Evolutionary conservation across 2,888 invertebrate genomes (phyloP), one percentile per base, ranked within the genome.

Genomic region (Drosophila phalerata): DNA sequence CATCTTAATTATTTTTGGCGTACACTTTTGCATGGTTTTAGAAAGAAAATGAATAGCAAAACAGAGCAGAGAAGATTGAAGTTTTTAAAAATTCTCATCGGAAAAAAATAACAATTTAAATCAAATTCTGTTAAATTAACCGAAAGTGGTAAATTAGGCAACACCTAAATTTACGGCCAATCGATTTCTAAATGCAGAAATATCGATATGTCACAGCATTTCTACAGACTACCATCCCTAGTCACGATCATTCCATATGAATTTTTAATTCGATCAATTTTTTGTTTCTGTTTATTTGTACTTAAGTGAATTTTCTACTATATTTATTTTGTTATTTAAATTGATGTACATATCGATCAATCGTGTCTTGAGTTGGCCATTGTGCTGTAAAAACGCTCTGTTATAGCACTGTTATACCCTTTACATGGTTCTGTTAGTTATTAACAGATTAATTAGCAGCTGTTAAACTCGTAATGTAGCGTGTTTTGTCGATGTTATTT

Each of bases 401-500:
- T 40, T 40, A 40, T 10, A 40, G 9, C 10, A 5, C 40, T 37
- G 37, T 37, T 37, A 37, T 37, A 37, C 2, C 6, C 2, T 10
- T 40, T 3, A 40, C 3, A 40, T 40, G n/a, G 6, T 32, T 30
- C 19, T 55, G 30, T 19, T 30, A 55, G 3, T n/a, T 6, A 11
- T n/a, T 22, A 32, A 45, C 19, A 49, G 17, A 42, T 17, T 1
- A 6, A n/a, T 32, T 52, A n/a, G 28, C 45, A 45, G 43, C 52
- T 61, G 61, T 52, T 61, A 61, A 53, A 25, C 45, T 52, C n/a
- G 13, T 52, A 61, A 25, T 61, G 10, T 5, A 10, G 30, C 1
- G n/a, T 32, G 9, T 9, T 42, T 25, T 9, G 8, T 1, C 4
- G 6, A 32, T 8, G 43, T 51, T 10, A 11, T 17, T 8, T 5